These are phyloP conservation scores for Caenorhabditis becei DNA, from an alignment of 2,888 invertebrate species.

Conservation along the genomic window DNA sequence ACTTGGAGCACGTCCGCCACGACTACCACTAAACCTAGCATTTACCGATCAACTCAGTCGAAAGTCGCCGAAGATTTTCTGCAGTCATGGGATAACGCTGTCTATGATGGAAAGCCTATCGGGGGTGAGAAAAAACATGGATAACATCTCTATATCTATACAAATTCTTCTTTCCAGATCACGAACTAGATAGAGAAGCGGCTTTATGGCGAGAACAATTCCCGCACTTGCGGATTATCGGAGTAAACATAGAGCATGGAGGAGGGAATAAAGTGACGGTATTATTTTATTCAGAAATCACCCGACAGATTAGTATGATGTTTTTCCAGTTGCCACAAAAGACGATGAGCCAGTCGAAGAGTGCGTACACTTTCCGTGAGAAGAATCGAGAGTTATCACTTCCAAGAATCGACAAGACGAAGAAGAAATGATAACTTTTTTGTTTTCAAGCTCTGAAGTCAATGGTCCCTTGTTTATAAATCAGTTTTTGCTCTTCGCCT, in stretches of 20 bases:
- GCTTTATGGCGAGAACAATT: constrained; percentile 38
- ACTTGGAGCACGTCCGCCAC: constrained; percentile 53
- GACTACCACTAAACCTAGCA: constrained; percentile 5
- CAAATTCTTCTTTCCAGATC: constrained; percentile 30
- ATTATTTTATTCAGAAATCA: neutral
- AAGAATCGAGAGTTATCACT: constrained; percentile 14
- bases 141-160: neutral
- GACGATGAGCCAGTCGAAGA: constrained; percentile 33
- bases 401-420: constrained; percentile 21
- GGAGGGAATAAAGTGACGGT: constrained; percentile 31
- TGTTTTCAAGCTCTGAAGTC: neutral
- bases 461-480: neutral
- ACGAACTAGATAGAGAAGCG: constrained; percentile 35
- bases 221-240: constrained; percentile 39
- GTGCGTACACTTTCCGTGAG: constrained; percentile 31
- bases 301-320: neutral
- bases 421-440: constrained; percentile 5
- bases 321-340: neutral
- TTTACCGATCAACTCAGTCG: neutral
- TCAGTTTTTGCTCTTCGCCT: neutral
- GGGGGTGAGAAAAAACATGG: constrained; percentile 20
- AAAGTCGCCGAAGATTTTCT: constrained; percentile 34
- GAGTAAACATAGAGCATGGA: neutral
- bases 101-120: constrained; percentile 38
- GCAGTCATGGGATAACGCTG: constrained; percentile 44